Evolutionary conservation across 1,140 invertebrate species (phyloP).

Genomic region (Eumeta japonica): DNA sequence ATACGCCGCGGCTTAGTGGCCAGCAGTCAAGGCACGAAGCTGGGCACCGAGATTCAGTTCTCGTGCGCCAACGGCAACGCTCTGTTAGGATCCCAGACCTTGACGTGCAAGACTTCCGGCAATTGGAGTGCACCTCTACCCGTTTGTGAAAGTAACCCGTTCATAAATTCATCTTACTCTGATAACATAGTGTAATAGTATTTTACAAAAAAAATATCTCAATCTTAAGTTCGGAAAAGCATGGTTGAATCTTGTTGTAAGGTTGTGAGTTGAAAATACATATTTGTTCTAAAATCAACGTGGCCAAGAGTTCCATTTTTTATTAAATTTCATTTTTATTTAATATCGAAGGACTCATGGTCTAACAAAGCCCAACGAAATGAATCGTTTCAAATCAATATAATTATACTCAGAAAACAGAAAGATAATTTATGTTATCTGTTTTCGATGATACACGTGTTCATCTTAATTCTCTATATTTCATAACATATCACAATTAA

Average conservation of each 20-base stretch:
- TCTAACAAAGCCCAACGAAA: no score
- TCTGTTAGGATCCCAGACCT: slow-evolving; percentile 70
- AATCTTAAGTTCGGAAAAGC: no score
- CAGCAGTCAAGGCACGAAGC: slow-evolving; percentile 67
- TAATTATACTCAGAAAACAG: no score
- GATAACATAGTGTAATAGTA: no score
- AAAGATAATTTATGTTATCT: no score
- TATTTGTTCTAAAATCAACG: background rate
- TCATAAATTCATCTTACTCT: no score
- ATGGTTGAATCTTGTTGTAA: no score
- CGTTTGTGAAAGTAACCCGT: slow-evolving; percentile 77
- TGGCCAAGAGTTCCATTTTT: background rate
- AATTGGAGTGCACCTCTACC: slow-evolving; percentile 81
- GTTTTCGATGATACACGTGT: no score
- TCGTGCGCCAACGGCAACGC: slow-evolving; percentile 81
- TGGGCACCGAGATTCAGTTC: slow-evolving; percentile 73
- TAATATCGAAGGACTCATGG: background rate
- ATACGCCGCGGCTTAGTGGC: slow-evolving; percentile 69
- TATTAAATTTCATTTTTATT: background rate
- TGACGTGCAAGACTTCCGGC: slow-evolving; percentile 75
- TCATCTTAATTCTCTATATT: no score
- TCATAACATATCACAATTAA: no score
- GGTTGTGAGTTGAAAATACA: background rate
- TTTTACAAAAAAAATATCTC: no score
- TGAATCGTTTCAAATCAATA: no score